Evolutionary conservation across 2,113 vertebrate genomes (phyloP), one percentile per base, ranked within the genome.

Genomic region (Mesembrinibis cayennensis): DNA sequence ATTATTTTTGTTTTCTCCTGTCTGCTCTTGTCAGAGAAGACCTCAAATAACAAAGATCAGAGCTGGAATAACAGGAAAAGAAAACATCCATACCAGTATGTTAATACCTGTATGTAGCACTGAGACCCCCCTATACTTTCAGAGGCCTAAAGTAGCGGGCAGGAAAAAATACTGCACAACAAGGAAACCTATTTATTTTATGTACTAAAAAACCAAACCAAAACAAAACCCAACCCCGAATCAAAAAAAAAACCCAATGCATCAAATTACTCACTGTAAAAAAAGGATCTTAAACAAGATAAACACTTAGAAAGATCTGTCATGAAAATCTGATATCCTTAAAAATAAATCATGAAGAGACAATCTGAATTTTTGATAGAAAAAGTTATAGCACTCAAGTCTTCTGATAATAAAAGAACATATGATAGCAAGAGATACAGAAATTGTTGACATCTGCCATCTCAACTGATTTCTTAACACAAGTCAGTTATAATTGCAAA

Each of bases 241-340:
- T 10, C 9, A 29, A 23, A 16, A 25, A 13, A n/a, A 26, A 40
- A 9, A 1, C 2, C 3, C 6, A 69, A 29, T n/a, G 18, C 10
- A 70, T 77, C 23, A 50, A 70, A 38, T 14, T 19, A 29, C 4
- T 61, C 4, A 1, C 10, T 69, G 7, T 40, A 42, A 66, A 59
- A 69, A 71, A n/a, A 16, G 13, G 13, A 65, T 7, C 13, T n/a
- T 52, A 78, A 36, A 56, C 13, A 73, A 50, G 13, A 38, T 16
- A 63, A 77, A 44, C 2, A 11, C 65, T 65, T 56, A 44, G 22
- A 50, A 76, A 63, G 3, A 50, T 2, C 9, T 77, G 13, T 21
- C 55, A 61, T 17, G 47, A 55, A 82, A 69, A 32, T 36, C 15
- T 42, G 6, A 32, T 52, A 32, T 20, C 12, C 10, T 65, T 71